These are phyloP conservation scores for Lutraria rhynchaena DNA, from an alignment of 1,140 invertebrate genomes.

Conservation along the genomic window DNA sequence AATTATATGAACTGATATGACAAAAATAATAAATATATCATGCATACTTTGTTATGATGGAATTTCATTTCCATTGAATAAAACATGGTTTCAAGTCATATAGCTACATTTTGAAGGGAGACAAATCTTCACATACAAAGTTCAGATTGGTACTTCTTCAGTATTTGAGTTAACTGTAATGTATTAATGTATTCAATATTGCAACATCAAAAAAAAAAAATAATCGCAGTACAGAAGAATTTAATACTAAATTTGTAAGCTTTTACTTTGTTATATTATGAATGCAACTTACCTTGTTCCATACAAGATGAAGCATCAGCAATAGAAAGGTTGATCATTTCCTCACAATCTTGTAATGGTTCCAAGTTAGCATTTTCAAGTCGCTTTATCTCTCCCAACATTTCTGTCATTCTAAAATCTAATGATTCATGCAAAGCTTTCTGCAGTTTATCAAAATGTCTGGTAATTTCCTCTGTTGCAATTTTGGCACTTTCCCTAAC, in stretches of 20 bases:
- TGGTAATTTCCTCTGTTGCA: conserved; percentile 11
- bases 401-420: background rate
- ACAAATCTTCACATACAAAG: background rate
- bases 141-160: too few species aligned
- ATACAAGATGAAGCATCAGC: conserved; percentile 35
- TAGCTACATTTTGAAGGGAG: background rate
- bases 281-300: conserved; percentile 25
- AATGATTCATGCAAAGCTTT: conserved; percentile 11
- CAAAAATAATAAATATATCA: too few species aligned
- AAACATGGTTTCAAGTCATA: background rate
- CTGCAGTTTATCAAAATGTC: conserved; percentile 31
- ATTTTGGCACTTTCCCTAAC: conserved; percentile 32
- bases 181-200: too few species aligned
- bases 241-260: too few species aligned
- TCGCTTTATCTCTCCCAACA: conserved; percentile 31
- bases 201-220: too few species aligned
- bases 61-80: background rate
- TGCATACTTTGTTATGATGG: background rate
- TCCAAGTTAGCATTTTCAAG: conserved; percentile 27
- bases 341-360: conserved; percentile 44
- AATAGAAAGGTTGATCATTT: conserved; percentile 44
- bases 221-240: too few species aligned
- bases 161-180: too few species aligned
- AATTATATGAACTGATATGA: background rate
- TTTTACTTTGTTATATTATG: too few species aligned